Base-by-base conservation (phyloP, 2,113 vertebrate species). In the Bos javanicus region DNA sequence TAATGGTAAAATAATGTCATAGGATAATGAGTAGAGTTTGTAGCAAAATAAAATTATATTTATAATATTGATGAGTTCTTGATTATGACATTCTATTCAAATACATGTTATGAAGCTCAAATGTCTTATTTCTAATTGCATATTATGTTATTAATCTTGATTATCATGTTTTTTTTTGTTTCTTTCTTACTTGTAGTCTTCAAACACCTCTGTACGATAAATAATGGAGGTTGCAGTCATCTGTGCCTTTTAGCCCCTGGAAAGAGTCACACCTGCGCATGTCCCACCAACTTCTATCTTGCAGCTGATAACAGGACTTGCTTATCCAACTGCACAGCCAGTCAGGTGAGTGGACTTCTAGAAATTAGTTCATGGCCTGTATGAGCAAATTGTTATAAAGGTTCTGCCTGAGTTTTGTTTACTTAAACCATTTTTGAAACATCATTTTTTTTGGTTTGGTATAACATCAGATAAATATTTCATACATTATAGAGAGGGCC, bases 231-330 rank as follows among this genome's bases (percentile, higher is more conserved):
- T 28, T 99, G 99, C 98, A 99, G 99, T 98, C 99, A 99, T 98
- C 98, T 99, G 97, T 99, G 99, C 98, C 99, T 99, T 80, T 98
- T 99, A 33, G 99, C 99, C 50, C 99, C 99, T 0, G 99, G 98
- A 84, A 99, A 98, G 97, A 99, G 98, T 92, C 99, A 99, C 95
- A 99, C 99, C 9, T 99, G 99, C 43, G 99, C 99, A 93, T 99
- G 99, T 98, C 99, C 99, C 91, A 99, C 99, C 39, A 99, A 99
- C 98, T 99, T 99, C 97, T 99, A 99, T 98, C 99, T 99, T 87
- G 99, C 99, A 21, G 99, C 99, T 0, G 99, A 99, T 97, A 99
- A 99, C 67, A 99, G 99, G 98, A 99, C 99, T 4, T 99, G 99
- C 97, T 99, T 99, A 76, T 99, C 99, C 46, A 99, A 99, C 98